A percentile compares a stretch with the other conserved stretches of the same genome.
phyloP scores from a whole-genome alignment of 2,113 vertebrate species.

The Lasiurus cinereus region DNA sequence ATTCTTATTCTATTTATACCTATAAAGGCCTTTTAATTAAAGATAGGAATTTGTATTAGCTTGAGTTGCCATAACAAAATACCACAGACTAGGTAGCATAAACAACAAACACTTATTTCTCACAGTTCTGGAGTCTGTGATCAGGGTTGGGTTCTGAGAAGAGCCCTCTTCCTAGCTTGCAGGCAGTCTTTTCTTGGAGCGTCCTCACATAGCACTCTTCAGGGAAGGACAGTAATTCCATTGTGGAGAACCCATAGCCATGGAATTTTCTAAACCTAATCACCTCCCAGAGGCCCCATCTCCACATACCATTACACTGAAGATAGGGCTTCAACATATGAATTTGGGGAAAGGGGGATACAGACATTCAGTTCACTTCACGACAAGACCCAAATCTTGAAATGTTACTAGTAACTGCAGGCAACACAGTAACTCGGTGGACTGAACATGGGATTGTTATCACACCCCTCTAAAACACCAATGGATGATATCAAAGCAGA shows the following conservation, averaged over 20 bases:
- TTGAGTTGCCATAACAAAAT: background rate
- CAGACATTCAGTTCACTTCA: background rate
- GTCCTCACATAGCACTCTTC: background rate
- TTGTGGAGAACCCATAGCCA: too few relatives aligned
- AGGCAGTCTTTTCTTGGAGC: accelerated
- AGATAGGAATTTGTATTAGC: background rate
- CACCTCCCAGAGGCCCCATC: background rate
- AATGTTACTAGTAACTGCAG: background rate
- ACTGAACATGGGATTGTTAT: background rate
- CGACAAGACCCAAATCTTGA: background rate
- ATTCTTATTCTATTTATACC: background rate
- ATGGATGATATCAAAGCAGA: background rate
- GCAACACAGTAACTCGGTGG: background rate
- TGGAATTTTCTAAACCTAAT: background rate
- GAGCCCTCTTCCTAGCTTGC: background rate
- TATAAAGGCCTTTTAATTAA: background rate
- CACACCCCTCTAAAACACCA: background rate
- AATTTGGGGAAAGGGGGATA: too few relatives aligned
- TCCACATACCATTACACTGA: background rate
- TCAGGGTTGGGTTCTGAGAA: background rate
- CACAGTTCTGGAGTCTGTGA: background rate
- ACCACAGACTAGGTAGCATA: background rate
- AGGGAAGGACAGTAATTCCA: background rate
- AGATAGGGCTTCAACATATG: background rate
- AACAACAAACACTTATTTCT: background rate